A percentile compares a stretch with the other conserved stretches of the same genome.
phyloP scores from a whole-genome alignment of 2,888 invertebrate species.

The Sphecodes monilicornis region DNA sequence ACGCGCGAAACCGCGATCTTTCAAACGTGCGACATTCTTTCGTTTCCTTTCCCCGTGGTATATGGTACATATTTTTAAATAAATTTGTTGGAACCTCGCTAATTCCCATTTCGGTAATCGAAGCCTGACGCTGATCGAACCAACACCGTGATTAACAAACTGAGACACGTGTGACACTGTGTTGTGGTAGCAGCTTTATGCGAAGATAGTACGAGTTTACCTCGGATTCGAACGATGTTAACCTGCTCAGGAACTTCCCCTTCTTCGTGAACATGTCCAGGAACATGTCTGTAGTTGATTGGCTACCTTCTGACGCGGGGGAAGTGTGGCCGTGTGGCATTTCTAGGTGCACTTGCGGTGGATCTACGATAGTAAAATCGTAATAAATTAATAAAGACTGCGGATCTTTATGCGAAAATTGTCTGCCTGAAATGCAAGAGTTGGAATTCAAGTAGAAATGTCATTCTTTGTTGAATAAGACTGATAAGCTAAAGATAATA shows the following conservation, averaged over 20 bases:
- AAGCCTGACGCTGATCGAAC: constrained; percentile 15
- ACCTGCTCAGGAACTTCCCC: constrained; percentile 93
- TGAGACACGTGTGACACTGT: constrained; percentile 12
- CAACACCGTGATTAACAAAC: constrained; percentile 27
- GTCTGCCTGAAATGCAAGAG: not conserved
- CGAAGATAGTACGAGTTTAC: constrained; percentile 85
- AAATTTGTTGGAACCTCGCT: not conserved
- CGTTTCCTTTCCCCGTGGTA: not conserved
- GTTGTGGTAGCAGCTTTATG: constrained; percentile 1
- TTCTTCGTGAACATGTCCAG: constrained; percentile 97
- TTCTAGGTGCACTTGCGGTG: constrained; percentile 87
- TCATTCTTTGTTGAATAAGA: too few relatives aligned
- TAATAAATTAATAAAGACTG: too few relatives aligned
- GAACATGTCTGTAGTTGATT: constrained; percentile 96
- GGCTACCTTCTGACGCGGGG: constrained; percentile 86
- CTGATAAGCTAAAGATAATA: too few relatives aligned
- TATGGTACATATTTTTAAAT: not conserved
- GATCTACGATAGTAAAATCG: constrained; percentile 78
- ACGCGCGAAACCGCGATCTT: not conserved
- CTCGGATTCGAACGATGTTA: constrained; percentile 96
- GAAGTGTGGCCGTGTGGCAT: constrained; percentile 88
- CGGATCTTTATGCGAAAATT: too few relatives aligned
- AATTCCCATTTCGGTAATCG: not conserved
- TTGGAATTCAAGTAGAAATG: too few relatives aligned
- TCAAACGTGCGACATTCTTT: not conserved